A percentile compares a stretch with the other conserved stretches of the same genome.
phyloP scores from a whole-genome alignment of 2,113 vertebrate genomes.

The Pycnonotus jocosus region DNA sequence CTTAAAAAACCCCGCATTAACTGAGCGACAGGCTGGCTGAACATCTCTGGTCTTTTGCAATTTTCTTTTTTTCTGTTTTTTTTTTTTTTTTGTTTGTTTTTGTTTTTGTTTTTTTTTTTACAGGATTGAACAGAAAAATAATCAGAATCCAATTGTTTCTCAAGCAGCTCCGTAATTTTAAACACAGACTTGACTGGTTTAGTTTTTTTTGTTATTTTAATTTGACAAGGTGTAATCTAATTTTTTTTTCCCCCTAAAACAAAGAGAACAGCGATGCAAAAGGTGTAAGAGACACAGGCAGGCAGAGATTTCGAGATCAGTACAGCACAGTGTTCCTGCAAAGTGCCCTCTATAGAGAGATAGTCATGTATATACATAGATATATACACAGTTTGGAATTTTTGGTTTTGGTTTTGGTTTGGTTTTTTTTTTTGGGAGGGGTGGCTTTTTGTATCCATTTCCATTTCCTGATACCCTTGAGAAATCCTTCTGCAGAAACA shows the following conservation, averaged over 20 bases:
- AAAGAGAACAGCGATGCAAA: constrained; percentile 72
- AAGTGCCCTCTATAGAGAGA: constrained; percentile 59
- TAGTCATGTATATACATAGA: constrained; percentile 22
- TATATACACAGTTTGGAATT: not conserved
- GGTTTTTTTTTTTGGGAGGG: not conserved
- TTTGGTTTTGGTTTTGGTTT: not conserved
- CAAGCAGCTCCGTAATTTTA: not conserved
- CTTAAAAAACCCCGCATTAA: not conserved
- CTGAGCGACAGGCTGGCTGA: constrained; percentile 71
- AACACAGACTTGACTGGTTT: not conserved
- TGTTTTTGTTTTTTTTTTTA: not conserved
- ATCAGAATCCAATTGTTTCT: constrained; percentile 16
- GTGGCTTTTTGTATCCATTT: constrained; percentile 35
- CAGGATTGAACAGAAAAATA: not conserved
- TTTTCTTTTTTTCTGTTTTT: not conserved
- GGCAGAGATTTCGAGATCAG: constrained; percentile 63
- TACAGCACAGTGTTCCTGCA: constrained; percentile 90
- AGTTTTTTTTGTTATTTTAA: not conserved
- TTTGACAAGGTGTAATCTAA: constrained; percentile 82
- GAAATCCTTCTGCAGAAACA: constrained; percentile 72
- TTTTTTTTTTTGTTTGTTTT: not conserved
- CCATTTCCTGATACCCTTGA: constrained; percentile 33
- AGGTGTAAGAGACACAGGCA: constrained; percentile 73
- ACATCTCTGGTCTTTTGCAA: constrained; percentile 11
- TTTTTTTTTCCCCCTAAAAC: constrained; percentile 50